A percentile compares a stretch with the other conserved stretches of the same genome.
Conservation (phyloP, 2,888 invertebrate species). For the Adelognathus sp. region DNA sequence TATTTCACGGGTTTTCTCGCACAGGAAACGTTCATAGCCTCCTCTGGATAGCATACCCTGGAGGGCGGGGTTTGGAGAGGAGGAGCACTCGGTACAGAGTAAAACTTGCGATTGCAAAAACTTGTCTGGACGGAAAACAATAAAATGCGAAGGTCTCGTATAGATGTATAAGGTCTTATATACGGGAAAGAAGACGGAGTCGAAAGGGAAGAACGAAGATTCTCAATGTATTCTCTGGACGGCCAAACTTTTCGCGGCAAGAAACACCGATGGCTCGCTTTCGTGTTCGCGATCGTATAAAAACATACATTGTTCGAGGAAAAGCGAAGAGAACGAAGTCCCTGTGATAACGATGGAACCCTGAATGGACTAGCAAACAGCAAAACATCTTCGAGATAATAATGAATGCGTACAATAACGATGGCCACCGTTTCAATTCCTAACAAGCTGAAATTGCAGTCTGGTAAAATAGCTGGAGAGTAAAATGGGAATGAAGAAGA, state of each 20-base stretch:
- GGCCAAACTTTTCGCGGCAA: slow-evolving; percentile 27
- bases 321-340: background rate
- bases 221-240: slow-evolving; percentile 32
- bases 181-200: background rate
- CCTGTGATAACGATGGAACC: background rate
- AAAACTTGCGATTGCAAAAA: slow-evolving; percentile 74
- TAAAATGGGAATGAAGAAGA: no score
- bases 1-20: slow-evolving; percentile 58
- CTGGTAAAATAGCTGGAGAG: no score
- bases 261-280: slow-evolving; percentile 24
- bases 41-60: no score
- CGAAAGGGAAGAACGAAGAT: slow-evolving; percentile 22
- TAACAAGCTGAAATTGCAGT: no score
- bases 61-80: slow-evolving; percentile 49
- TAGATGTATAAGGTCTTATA: background rate
- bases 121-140: slow-evolving; percentile 70
- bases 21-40: slow-evolving; percentile 63
- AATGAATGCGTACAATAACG: background rate
- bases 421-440: no score
- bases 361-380: background rate
- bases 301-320: background rate
- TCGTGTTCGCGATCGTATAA: background rate
- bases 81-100: slow-evolving; percentile 28
- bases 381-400: background rate
- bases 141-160: slow-evolving; percentile 59